Conservation (phyloP, 2,888 invertebrate genomes). For the Siphlonurus alternatus region DNA sequence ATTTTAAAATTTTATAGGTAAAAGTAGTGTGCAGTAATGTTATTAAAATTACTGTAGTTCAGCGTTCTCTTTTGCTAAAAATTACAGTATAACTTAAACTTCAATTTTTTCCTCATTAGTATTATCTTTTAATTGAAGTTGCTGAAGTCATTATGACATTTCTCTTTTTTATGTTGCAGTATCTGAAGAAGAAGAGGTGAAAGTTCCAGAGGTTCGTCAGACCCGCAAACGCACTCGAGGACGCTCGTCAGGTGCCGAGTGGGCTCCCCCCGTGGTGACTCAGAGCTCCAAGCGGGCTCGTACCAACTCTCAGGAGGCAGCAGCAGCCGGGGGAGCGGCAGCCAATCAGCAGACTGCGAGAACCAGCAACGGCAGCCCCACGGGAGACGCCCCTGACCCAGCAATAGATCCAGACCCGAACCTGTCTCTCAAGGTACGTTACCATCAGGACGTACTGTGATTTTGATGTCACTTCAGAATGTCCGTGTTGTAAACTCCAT, state of each 20-base stretch:
- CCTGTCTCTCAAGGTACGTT: constrained; percentile 55
- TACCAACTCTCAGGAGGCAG: constrained; percentile 15
- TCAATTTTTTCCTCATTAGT: no score
- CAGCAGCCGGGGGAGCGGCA: constrained; percentile 26
- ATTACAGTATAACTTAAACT: no score
- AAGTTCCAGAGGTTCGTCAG: constrained; percentile 17
- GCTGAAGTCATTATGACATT: no score
- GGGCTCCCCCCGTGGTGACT: neutral
- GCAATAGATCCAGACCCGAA: constrained; percentile 57
- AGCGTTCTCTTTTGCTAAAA: no score
- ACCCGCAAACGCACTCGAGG: constrained; percentile 25
- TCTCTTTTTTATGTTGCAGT: no score
- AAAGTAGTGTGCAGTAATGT: no score
- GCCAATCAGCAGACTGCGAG: constrained; percentile 29
- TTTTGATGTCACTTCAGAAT: no score
- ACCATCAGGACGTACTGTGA: no score
- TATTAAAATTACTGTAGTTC: no score
- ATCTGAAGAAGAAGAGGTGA: constrained; percentile 12
- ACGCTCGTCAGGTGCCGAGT: constrained; percentile 22
- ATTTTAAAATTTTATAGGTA: no score
- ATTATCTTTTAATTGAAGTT: neutral
- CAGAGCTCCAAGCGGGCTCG: neutral
- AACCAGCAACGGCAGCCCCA: constrained; percentile 36
- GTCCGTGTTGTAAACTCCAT: no score
- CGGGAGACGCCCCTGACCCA: constrained; percentile 31